These are phyloP conservation scores for Styela clava DNA, from an alignment of 23 tunicate genomes.

Conservation along the genomic window DNA sequence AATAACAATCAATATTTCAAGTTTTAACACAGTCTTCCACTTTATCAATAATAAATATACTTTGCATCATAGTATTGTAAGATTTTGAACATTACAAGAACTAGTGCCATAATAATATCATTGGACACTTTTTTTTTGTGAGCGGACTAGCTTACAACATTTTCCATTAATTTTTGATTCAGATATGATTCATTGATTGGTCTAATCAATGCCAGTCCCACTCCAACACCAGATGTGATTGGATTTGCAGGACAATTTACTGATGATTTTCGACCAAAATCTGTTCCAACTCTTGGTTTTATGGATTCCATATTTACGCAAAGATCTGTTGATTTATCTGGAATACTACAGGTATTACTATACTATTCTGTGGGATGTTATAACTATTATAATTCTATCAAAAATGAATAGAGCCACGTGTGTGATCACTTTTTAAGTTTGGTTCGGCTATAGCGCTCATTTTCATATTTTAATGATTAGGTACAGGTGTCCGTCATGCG, in stretches of 20 bases:
- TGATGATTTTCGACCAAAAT: conserved; percentile 17
- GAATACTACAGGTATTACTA: conserved; percentile 11
- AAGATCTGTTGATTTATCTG: conserved; percentile 26
- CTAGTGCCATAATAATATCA: too few species aligned
- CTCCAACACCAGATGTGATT: conserved; percentile 15
- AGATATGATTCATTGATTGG: conserved; percentile 16
- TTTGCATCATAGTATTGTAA: too few species aligned
- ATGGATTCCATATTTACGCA: conserved; percentile 3
- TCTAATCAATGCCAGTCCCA: not conserved
- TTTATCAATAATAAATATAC: too few species aligned
- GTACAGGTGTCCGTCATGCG: too few species aligned
- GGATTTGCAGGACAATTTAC: not conserved
- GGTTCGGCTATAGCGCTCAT: not conserved
- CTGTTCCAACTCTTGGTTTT: conserved; percentile 24
- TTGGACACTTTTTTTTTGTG: too few species aligned
- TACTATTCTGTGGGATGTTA: not conserved
- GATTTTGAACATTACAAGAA: too few species aligned
- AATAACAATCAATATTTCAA: too few species aligned
- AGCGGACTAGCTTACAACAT: too few species aligned
- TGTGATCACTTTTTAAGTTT: not conserved
- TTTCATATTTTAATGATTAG: too few species aligned
- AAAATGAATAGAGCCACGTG: not conserved
- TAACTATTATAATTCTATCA: not conserved
- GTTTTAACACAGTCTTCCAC: too few species aligned
- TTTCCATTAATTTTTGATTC: too few species aligned